Percentiles rank a stretch among this genome's conserved stretches.
phyloP scores from a whole-genome alignment of 2,797 vertebrate genomes.

The Cyclopterus lumpus region DNA sequence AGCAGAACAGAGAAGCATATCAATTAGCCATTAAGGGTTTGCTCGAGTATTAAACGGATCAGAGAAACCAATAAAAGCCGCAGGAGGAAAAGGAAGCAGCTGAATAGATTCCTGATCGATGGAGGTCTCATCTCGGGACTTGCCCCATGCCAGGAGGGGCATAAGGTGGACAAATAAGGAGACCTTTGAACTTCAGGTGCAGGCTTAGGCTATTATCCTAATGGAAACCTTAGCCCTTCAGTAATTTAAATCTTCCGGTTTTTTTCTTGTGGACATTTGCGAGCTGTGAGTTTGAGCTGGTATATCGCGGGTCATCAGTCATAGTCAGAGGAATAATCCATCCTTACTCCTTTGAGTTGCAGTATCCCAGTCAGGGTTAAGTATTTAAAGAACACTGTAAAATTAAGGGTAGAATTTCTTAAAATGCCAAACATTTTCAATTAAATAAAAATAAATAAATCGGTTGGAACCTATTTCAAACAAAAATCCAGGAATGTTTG shows the following conservation, averaged over 20 bases:
- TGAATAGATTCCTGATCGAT: constrained; percentile 68
- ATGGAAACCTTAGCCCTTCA: constrained; percentile 50
- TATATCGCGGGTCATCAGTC: background rate
- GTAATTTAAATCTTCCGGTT: constrained; percentile 47
- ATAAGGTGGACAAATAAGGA: constrained; percentile 44
- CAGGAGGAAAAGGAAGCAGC: constrained; percentile 53
- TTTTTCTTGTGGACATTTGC: background rate
- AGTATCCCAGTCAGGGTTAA: background rate
- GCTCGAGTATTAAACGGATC: constrained; percentile 81
- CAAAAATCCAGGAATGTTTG: background rate
- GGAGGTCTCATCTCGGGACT: constrained; percentile 47
- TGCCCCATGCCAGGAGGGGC: constrained; percentile 44
- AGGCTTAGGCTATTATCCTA: constrained; percentile 42
- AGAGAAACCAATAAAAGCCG: constrained; percentile 76
- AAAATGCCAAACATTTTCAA: background rate
- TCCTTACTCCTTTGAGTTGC: background rate
- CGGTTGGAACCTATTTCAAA: background rate
- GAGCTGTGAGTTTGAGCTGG: background rate
- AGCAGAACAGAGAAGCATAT: constrained; percentile 77
- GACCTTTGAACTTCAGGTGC: constrained; percentile 60
- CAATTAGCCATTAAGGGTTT: constrained; percentile 83
- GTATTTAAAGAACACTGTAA: background rate
- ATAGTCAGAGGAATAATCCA: background rate
- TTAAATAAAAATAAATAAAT: background rate
- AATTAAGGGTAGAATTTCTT: background rate